Evolutionary conservation across 2,113 vertebrate species (phyloP), one percentile per base, ranked within the genome.

Genomic region (Tretioscincus oriximinensis): DNA sequence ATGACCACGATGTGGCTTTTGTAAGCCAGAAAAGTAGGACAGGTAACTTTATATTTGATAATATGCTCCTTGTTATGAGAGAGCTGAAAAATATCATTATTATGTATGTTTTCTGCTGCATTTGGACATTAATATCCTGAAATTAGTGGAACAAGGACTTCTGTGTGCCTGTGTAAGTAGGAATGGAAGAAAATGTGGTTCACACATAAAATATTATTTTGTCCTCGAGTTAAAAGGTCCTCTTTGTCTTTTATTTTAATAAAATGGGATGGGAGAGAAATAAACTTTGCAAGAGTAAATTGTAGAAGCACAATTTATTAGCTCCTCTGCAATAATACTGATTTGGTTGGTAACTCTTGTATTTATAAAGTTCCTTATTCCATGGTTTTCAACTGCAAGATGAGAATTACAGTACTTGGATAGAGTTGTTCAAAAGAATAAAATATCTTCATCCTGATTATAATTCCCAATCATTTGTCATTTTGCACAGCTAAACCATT

Each of bases 381-480:
- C 72, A 5, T 76, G 24, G 9, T 11, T 72, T n/a, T 21, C 24
- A 45, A 54, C 49, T 81, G 68, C 18, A 79, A 26, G 29, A 29
- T 70, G 60, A 69, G 69, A 81, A 69, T 21, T 68, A n/a, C 66
- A 77, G 66, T 28, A 60, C 51, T 31, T 29, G 29, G 29, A 58
- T 77, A 83, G 81, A 71, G 73, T 22, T 51, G 60, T 28, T 2
- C 49, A 85, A 66, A 9, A 26, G 54, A 71, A 74, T n/a, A 61
- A 85, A 65, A 58, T 18, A 20, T 18, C 2, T 60, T 63, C 63
- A 51, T 81, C 20, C 66, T 11, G 31, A 49, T 73, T 49, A 58
- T 51, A 73, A 58, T n/a, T 73, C 72, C 31, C 31, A 28, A 20
- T n/a, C 72, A 60, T 60, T 20, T 73, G 72, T 73, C 72, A 73